Evolutionary conservation across 2,888 invertebrate species (phyloP), one percentile per base, ranked within the genome.

Genomic region (Heliconius charithonia): DNA sequence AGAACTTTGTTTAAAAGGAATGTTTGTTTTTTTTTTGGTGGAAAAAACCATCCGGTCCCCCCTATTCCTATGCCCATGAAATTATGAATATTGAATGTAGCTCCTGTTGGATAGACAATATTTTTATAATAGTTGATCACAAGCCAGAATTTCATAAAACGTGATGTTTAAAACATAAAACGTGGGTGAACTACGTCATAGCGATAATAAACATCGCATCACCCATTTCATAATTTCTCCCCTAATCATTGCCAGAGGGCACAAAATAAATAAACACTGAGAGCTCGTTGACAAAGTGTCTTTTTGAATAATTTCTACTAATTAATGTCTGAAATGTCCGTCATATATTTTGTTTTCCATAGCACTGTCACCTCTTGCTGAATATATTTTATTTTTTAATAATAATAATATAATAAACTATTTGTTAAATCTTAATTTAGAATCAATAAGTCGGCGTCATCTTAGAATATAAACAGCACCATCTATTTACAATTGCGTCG

Each of bases 111-210:
- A 56, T n/a, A n/a, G 19, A 63, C 7, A 2, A 19, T 71, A 19
- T 81, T 78, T 76, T 69, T 78, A 66, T 65, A 78, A 45, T 22
- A 22, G 16, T 74, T 82, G 84, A 84, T 83, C 79, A 83, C 83
- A 88, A 85, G 92, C 93, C 92, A 92, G 91, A 89, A 87, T 89
- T 89, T 85, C 84, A 91, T 92, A 90, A 92, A 92, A 90, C 88
- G 87, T 90, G 87, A 90, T 90, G 89, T 89, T 89, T 89, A 86
- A 86, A 85, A 86, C 85, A 85, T 87, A 84, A 74, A 89, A 89
- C 90, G 91, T 91, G 90, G 90, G 90, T 76, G 89, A 66, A 84
- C 87, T 87, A 87, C 88, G 89, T 83, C 85, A 86, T 77, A 71
- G 41, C 67, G 45, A 78, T 76, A 73, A 75, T 66, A 66, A 37